Evolutionary conservation across 2,888 invertebrate species (phyloP), one percentile per base, ranked within the genome.

Genomic region (Morpho achilles): DNA sequence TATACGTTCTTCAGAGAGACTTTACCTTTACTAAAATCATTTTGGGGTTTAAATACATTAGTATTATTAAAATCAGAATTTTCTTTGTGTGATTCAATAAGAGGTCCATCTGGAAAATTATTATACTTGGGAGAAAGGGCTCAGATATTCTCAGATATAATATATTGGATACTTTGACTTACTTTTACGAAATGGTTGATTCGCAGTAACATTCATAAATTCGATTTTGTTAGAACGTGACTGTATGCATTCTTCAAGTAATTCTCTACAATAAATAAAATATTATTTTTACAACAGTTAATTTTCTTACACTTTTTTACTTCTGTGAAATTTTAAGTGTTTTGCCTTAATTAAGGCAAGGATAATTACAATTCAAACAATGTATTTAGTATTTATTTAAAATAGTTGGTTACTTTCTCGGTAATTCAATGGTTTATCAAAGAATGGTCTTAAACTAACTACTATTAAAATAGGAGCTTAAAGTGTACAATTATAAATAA

Each of bases 221-320:
- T 50, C 39, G 47, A n/a, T 60, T 5, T 47, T 56, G 22, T 60
- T 56, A 46, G 56, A 42, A 4, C 9, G 22, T 47, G 42, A 46
- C 39, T 46, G 22, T 10, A 51, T 53, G 47, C 63, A 63, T 50
- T 50, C 42, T 42, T 42, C 56, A 32, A 49, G 48, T 56, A 59
- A 46, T 49, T 62, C 41, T 45, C 51, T 66, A 23, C 32, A 56
- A 61, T 9, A 8, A 40, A 32, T 32, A 42, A 8, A 23, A n/a
- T n/a, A 42, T 5, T 8, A 7, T 40, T 50, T 48, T 50, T 41
- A 8, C 41, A 50, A 49, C 32, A n/a, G 10, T 47, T 16, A 16
- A 16, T 16, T 16, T 41, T 10, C 23, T n/a, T 50, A 39, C 32
- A 45, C 9, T 40, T 53, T 16, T 40, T 8, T 40, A 4, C 7